A percentile compares a stretch with the other conserved stretches of the same genome.
These are phyloP conservation scores for Homarus americanus DNA, from an alignment of 1,140 invertebrate genomes.

Conservation along the genomic window DNA sequence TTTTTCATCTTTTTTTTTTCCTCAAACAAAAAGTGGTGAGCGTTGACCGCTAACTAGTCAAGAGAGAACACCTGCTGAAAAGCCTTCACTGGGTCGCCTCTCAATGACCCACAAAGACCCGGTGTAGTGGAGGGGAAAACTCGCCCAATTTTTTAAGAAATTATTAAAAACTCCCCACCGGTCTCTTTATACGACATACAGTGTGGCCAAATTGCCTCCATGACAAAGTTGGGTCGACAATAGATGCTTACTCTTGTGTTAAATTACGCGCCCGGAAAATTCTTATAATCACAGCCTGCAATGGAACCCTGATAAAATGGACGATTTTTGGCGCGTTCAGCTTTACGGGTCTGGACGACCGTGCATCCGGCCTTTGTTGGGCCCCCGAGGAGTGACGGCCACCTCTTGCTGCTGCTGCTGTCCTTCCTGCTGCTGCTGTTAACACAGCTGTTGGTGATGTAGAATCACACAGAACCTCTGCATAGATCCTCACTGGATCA, in stretches of 20 bases:
- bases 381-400: background rate
- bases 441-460: no score
- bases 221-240: background rate
- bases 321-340: background rate
- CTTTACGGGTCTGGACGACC: background rate
- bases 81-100: no score
- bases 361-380: constrained; percentile 1
- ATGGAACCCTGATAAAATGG: background rate
- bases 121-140: background rate
- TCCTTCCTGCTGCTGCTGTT: no score
- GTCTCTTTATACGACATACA: background rate
- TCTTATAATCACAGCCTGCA: background rate
- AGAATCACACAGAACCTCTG: no score
- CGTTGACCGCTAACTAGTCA: no score
- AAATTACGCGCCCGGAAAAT: constrained; percentile 1
- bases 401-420: background rate
- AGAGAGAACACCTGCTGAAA: no score
- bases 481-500: no score
- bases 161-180: background rate
- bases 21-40: no score
- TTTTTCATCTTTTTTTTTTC: no score
- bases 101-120: no score
- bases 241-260: background rate
- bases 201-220: background rate
- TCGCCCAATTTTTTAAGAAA: background rate